These are phyloP conservation scores for Agelaius tricolor DNA, from an alignment of 2,113 vertebrate genomes.

Conservation along the genomic window DNA sequence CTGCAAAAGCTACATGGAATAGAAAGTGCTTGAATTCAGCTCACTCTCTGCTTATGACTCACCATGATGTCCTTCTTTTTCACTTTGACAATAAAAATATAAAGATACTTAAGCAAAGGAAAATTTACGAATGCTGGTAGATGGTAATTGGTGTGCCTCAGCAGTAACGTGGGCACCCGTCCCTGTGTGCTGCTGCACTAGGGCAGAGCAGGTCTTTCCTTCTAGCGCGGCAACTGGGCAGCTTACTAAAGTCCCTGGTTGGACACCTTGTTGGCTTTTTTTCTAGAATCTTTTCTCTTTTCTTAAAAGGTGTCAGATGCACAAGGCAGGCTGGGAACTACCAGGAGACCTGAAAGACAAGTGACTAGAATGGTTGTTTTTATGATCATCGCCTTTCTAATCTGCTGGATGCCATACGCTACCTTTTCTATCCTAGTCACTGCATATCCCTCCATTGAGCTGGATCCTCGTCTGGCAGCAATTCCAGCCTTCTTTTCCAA, in stretches of 20 bases:
- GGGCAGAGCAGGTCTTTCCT: not conserved
- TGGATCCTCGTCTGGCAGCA: constrained; percentile 83
- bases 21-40: not conserved
- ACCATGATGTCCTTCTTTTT: not conserved
- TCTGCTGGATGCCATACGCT: constrained; percentile 88
- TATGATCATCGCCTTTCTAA: constrained; percentile 89
- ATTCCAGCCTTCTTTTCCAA: constrained; percentile 90
- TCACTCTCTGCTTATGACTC: not conserved
- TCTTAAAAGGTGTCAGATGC: constrained; percentile 78
- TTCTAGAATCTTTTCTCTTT: not conserved
- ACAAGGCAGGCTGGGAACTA: constrained; percentile 77
- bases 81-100: not conserved
- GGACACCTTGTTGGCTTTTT: not conserved
- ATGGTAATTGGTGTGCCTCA: not conserved
- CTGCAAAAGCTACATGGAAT: not conserved
- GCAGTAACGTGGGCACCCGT: not conserved
- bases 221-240: not conserved
- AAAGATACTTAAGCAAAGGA: not conserved
- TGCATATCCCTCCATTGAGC: constrained; percentile 76
- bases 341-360: constrained; percentile 84
- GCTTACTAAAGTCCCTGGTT: not conserved
- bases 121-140: not conserved
- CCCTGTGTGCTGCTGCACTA: not conserved
- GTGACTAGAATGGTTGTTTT: constrained; percentile 89
- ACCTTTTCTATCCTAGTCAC: constrained; percentile 84